Percentiles rank a stretch among this genome's conserved stretches.
Conservation (phyloP, 2,113 vertebrate species). For the Toxotes jaculatrix region DNA sequence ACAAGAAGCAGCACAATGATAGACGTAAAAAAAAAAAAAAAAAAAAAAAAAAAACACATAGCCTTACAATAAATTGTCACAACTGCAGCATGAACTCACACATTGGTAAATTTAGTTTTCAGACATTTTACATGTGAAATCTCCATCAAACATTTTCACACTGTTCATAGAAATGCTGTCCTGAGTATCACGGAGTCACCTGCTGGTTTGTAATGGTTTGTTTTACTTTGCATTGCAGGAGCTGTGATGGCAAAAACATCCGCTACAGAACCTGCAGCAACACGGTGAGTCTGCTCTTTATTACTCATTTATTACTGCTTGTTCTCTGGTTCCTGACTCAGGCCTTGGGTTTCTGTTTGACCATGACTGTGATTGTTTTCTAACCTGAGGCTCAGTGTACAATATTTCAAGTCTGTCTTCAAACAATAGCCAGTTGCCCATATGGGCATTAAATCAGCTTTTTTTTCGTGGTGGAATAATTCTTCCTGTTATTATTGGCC, state of each 20-base stretch:
- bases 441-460: no score
- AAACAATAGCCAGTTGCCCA: no score
- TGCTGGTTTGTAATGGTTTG: not conserved
- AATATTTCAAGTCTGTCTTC: no score
- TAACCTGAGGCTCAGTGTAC: no score
- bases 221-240: slow-evolving; percentile 80
- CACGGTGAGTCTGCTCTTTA: slow-evolving; percentile 85
- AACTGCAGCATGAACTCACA: not conserved
- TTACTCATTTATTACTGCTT: not conserved
- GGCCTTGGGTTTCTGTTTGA: no score
- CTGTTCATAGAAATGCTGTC: not conserved
- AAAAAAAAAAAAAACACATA: not conserved
- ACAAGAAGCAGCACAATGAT: not conserved
- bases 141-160: not conserved
- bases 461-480: no score
- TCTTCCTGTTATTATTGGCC: no score
- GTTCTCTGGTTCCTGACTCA: no score
- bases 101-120: no score
- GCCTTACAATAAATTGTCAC: not conserved
- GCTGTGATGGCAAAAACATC: slow-evolving; percentile 94
- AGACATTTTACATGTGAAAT: no score
- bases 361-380: no score
- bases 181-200: not conserved
- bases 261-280: slow-evolving; percentile 95
- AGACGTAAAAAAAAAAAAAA: not conserved